Conservation (phyloP, 2,113 vertebrate genomes). For the Anolis carolinensis region DNA sequence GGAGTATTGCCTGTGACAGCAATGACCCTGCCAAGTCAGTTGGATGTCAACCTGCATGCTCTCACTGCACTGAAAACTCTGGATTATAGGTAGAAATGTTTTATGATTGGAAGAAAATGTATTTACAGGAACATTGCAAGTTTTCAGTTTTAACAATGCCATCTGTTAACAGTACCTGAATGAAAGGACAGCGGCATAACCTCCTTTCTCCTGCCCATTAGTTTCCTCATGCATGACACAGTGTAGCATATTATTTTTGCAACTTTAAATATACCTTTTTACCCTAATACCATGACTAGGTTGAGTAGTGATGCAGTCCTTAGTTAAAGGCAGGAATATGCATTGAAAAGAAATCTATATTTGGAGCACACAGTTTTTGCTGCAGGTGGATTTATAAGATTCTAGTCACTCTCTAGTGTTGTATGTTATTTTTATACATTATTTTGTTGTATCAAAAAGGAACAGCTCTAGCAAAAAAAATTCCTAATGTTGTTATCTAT, state of each 20-base stretch:
- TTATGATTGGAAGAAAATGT: too few species aligned
- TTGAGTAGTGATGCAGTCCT: neutral
- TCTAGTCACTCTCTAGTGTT: neutral
- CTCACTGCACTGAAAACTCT: slow-evolving; percentile 84
- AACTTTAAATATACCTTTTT: neutral
- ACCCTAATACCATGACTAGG: neutral
- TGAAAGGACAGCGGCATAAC: neutral
- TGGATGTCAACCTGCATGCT: slow-evolving; percentile 81
- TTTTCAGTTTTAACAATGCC: neutral
- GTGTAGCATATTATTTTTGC: neutral
- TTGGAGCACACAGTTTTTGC: neutral
- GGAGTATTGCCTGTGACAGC: slow-evolving; percentile 76
- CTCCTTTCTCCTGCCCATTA: neutral
- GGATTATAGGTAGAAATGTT: slow-evolving; percentile 82
- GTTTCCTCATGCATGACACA: neutral
- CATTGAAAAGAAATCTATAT: neutral
- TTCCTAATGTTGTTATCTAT: too few species aligned
- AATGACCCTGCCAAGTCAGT: slow-evolving; percentile 92
- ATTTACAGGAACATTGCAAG: neutral
- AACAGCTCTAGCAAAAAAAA: too few species aligned
- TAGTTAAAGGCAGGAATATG: neutral
- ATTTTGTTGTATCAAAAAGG: too few species aligned
- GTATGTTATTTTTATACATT: too few species aligned
- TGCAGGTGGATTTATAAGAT: neutral
- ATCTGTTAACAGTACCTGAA: neutral